Base-by-base conservation (phyloP, 2,888 invertebrate genomes). In the Lamproptera curius region DNA sequence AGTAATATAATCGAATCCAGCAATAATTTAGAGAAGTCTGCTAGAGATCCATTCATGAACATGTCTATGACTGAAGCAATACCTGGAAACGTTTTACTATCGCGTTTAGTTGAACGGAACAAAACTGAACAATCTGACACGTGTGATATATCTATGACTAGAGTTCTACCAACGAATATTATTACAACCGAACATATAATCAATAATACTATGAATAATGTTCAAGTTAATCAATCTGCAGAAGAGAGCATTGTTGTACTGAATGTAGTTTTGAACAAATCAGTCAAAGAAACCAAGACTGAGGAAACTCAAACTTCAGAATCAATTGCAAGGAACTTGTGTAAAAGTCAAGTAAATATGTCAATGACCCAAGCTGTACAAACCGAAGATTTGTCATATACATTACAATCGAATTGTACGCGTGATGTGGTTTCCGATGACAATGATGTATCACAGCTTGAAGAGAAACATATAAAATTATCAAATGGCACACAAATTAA, bases 141-240 rank as follows among this genome's bases (percentile, higher is more conserved):
- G 16, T 46, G 50, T 1, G 51, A 64, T 26, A 51, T 65, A 16
- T 66, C 65, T 34, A 58, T 66, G 43, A 73, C 67, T 2, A 58
- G 65, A 54, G 58, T 54, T 2, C 17, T 70, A 1, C 60, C 65
- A 9, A 31, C 56, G 0, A 54, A 58, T 28, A 54, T 61, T 35
- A 50, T 50, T 13, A 17, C 35, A 0, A n/a, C 14, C 8, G 34
- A 35, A 23, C 52, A 56, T 45, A 62, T 61, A 1, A 53, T 58
- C 37, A 41, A 60, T 16, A 44, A 57, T 11, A 47, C 43, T 5
- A n/a, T n/a, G n/a, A 57, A 46, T 1, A 45, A 66, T 46, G 57
- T 69, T 17, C 63, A 67, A 3, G 54, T 64, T 9, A 65, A 63
- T 9, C 61, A 62, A 52, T 52, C 53, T 0, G 23, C 65, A 23